Percentiles rank a stretch among this genome's conserved stretches.
These are phyloP conservation scores for Musca vetustissima DNA, from an alignment of 1,140 invertebrate species.

Conservation along the genomic window DNA sequence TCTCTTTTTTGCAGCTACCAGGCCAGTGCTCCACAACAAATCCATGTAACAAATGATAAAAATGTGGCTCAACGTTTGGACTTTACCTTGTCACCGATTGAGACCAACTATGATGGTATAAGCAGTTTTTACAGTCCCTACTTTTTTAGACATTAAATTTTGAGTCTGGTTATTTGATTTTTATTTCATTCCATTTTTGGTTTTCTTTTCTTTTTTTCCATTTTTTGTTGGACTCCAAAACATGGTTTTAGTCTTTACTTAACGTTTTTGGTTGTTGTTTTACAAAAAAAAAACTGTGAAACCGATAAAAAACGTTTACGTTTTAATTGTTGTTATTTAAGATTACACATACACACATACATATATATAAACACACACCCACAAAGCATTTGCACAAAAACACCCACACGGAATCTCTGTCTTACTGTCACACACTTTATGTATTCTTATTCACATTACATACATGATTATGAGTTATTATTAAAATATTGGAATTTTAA, in stretches of 20 bases:
- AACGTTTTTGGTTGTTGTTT: conserved; percentile 17
- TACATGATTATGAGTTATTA: too few relatives aligned
- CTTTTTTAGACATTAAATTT: conserved; percentile 47
- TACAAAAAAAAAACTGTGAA: conserved; percentile 5
- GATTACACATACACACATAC: too few relatives aligned
- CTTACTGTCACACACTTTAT: too few relatives aligned
- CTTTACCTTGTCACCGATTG: conserved; percentile 48
- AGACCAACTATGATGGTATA: conserved; percentile 53
- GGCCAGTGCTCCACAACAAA: conserved; percentile 39
- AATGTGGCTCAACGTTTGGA: conserved; percentile 48
- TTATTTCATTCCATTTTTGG: too few relatives aligned
- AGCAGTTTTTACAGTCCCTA: conserved; percentile 54
- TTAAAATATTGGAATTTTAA: too few relatives aligned
- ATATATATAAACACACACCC: too few relatives aligned
- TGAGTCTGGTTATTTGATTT: too few relatives aligned
- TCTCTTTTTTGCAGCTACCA: conserved; percentile 39
- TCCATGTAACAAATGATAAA: conserved; percentile 48
- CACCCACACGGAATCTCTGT: too few relatives aligned
- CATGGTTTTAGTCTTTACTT: conserved; percentile 17
- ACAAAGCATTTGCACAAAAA: too few relatives aligned
- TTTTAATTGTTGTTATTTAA: too few relatives aligned
- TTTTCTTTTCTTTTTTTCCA: too few relatives aligned
- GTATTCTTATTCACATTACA: too few relatives aligned
- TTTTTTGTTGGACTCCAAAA: background rate
- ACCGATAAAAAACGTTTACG: background rate